Evolutionary conservation across 2,888 invertebrate genomes (phyloP).

Genomic region (Dynastes grantii): DNA sequence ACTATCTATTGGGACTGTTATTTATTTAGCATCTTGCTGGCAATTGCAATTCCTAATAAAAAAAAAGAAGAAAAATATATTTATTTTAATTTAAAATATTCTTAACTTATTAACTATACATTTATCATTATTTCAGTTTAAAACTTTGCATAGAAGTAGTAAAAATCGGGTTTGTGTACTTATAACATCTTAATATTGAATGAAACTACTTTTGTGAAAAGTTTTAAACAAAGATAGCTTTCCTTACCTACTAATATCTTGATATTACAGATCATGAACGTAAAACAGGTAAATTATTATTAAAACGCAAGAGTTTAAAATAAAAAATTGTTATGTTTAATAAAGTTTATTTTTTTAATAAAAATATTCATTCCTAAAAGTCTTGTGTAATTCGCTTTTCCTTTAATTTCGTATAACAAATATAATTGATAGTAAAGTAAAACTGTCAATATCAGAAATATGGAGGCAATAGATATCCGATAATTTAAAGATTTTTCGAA

Average conservation of each 20-base stretch:
- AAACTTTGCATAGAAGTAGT: slow-evolving; percentile 44
- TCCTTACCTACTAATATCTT: slow-evolving; percentile 30
- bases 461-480: background rate
- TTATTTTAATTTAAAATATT: slow-evolving; percentile 37
- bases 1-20: slow-evolving; percentile 38
- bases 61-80: slow-evolving; percentile 2
- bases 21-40: slow-evolving; percentile 25
- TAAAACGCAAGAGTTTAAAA: slow-evolving; percentile 40
- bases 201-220: slow-evolving; percentile 32
- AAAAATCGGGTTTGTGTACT: slow-evolving; percentile 47
- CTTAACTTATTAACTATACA: slow-evolving; percentile 45
- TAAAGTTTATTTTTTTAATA: slow-evolving; percentile 62
- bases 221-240: slow-evolving; percentile 39
- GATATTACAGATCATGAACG: slow-evolving; percentile 30
- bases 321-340: slow-evolving; percentile 58
- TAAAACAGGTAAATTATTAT: slow-evolving; percentile 43
- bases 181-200: slow-evolving; percentile 19
- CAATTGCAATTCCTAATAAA: slow-evolving; percentile 34
- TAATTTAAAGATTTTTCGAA: slow-evolving; percentile 25
- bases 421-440: slow-evolving; percentile 55
- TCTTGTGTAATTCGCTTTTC: slow-evolving; percentile 45
- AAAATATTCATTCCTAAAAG: slow-evolving; percentile 55
- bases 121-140: slow-evolving; percentile 14
- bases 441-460: slow-evolving; percentile 52
- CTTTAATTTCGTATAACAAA: slow-evolving; percentile 49